Conservation (phyloP, 2,888 invertebrate genomes). For the Himalopsyche kuldschensis region DNA sequence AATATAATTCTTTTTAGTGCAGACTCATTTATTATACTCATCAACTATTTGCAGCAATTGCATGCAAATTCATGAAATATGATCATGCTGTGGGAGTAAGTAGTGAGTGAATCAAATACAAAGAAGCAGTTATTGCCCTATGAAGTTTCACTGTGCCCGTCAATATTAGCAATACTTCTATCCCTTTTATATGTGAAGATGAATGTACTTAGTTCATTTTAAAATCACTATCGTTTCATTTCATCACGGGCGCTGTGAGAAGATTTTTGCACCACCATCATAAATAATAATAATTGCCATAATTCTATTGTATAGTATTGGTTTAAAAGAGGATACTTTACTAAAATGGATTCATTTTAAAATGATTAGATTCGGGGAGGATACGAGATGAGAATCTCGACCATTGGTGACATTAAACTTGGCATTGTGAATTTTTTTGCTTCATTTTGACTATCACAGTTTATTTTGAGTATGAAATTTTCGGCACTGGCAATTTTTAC, state of each 20-base stretch:
- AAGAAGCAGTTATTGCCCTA: no score
- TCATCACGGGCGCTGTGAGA: neutral
- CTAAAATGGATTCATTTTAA: slow-evolving; percentile 7
- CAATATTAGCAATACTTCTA: neutral
- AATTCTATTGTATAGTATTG: slow-evolving; percentile 37
- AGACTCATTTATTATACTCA: no score
- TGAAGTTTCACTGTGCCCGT: neutral
- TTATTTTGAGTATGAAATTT: neutral
- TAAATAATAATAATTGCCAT: slow-evolving; percentile 18
- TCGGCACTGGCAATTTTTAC: neutral
- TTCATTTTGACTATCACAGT: neutral
- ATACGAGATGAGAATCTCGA: slow-evolving; percentile 30
- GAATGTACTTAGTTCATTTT: neutral
- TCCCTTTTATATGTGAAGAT: neutral
- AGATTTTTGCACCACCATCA: neutral
- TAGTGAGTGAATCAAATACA: no score
- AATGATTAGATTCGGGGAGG: slow-evolving; percentile 32
- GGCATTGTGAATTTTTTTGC: slow-evolving; percentile 15
- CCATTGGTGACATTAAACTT: slow-evolving; percentile 18
- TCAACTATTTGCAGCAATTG: no score
- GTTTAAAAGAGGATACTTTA: slow-evolving; percentile 35
- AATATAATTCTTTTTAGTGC: no score
- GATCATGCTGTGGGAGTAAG: no score
- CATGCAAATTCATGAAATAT: no score
- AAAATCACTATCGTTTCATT: neutral